Evolutionary conservation across 2,113 vertebrate species (phyloP).

Genomic region (Mastomys natalensis): DNA sequence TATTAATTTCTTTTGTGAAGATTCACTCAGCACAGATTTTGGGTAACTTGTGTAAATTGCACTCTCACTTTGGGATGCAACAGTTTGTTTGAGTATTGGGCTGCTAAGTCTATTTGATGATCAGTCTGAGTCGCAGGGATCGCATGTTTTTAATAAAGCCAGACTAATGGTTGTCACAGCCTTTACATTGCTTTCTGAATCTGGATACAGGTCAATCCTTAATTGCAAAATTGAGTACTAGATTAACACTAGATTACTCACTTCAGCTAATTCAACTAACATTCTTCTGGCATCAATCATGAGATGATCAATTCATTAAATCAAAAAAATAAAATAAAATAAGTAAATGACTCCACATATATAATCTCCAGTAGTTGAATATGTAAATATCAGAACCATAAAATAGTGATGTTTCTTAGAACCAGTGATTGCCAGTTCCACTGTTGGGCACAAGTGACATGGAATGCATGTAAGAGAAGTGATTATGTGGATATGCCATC

Average conservation of each 20-base stretch:
- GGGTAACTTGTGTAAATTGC: background rate
- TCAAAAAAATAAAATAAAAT: conserved; percentile 36
- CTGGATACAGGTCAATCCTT: background rate
- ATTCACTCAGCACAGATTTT: background rate
- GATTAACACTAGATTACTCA: background rate
- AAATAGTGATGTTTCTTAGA: background rate
- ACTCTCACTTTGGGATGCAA: background rate
- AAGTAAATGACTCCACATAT: background rate
- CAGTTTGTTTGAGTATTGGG: background rate
- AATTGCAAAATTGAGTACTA: background rate
- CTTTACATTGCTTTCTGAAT: background rate
- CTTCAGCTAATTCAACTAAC: background rate
- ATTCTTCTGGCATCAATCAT: background rate
- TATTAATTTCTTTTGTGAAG: background rate
- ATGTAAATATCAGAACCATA: background rate
- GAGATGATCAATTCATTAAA: background rate
- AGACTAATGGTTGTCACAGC: background rate
- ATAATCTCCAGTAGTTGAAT: background rate
- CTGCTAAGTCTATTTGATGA: background rate
- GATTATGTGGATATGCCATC: background rate
- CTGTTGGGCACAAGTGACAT: accelerated
- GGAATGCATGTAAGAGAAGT: accelerated
- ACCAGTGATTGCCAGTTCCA: background rate
- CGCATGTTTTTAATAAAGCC: background rate
- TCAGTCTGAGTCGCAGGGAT: accelerated